Evolutionary conservation across 2,797 vertebrate species (phyloP).

Genomic region (Numenius phaeopus): DNA sequence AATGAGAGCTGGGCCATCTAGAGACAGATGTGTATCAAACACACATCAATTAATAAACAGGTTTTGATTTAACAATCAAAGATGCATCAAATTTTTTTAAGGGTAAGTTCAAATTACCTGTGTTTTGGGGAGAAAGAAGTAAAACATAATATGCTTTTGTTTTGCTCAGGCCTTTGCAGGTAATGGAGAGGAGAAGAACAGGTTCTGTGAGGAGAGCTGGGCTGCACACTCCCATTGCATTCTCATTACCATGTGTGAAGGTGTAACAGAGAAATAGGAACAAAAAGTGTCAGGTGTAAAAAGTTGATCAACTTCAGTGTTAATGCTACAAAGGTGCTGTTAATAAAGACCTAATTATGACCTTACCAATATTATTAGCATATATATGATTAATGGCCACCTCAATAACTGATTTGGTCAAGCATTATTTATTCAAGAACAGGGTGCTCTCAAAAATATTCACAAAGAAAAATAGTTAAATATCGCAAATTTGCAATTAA

Average conservation of each 20-base stretch:
- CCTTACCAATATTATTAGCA: neutral
- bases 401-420: neutral
- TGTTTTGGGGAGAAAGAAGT: neutral
- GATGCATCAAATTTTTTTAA: neutral
- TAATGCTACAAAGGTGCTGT: neutral
- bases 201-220: neutral
- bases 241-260: fast-evolving
- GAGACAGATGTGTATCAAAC: neutral
- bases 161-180: neutral
- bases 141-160: neutral
- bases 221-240: fast-evolving
- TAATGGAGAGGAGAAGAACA: neutral
- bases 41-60: neutral
- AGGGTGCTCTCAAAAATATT: neutral
- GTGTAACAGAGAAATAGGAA: neutral
- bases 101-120: neutral
- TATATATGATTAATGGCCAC: neutral
- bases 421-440: neutral
- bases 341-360: neutral
- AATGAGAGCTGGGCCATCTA: neutral
- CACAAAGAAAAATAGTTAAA: neutral
- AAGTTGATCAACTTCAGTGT: neutral
- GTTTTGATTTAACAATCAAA: neutral
- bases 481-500: neutral
- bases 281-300: neutral